Base-by-base conservation (phyloP, 2,888 invertebrate species). In the Sepiola atlantica region DNA sequence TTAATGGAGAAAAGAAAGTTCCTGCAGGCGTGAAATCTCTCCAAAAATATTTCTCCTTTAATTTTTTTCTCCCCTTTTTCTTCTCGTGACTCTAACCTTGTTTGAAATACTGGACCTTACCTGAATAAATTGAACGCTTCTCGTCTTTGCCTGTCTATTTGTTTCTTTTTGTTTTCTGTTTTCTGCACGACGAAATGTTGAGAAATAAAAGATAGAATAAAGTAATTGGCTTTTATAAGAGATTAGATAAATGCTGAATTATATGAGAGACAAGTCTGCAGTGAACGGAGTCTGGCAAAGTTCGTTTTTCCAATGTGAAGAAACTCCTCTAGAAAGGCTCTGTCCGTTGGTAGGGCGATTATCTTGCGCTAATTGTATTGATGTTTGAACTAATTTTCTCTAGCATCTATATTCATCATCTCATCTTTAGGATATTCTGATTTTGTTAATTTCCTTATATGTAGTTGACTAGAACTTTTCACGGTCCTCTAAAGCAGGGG, bases 1-100 rank as follows among this genome's bases (percentile, higher is more conserved):
- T 77, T 77, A 77, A 77, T 77, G 77, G 77, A 77, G 77, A 77
- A 77, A 21, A 32, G 32, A n/a, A 10, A n/a, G 77, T 77, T 77
- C 77, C 77, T 77, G 77, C n/a, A 32, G 77, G 77, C 77, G n/a
- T 77, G 77, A 77, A 77, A 77, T 77, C n/a, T 77, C n/a, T 77
- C 77, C 77, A n/a, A 77, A 57, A 77, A n/a, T 77, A 14, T 77
- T 12, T n/a, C 28, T 12, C 10, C n/a, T 16, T n/a, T 77, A n/a
- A 1, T 14, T 10, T 12, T 28, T 77, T 77, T n/a, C 77, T 77
- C 12, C 77, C 16, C 24, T 61, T 77, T 18, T 14, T n/a, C 45
- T 77, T 77, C 12, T 16, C 32, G 77, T 18, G 3, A 77, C n/a
- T 77, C 77, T 77, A 77, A 77, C 77, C 77, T 77, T 32, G 14